Evolutionary conservation across 2,797 vertebrate genomes (phyloP), one percentile per base, ranked within the genome.

Genomic region (Muscicapa comitata): DNA sequence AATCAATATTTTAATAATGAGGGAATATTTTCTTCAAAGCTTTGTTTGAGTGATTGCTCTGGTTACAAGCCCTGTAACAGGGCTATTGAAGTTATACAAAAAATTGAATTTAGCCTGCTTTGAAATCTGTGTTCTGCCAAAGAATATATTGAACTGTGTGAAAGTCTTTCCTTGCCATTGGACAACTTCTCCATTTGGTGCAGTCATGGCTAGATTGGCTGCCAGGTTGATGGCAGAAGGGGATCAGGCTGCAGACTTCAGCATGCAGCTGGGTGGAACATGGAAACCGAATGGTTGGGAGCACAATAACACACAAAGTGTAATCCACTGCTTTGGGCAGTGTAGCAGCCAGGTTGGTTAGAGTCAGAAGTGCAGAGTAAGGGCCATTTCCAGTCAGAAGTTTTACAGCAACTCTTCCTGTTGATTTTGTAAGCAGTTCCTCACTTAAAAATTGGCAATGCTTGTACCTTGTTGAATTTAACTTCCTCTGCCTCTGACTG

Each of bases 81-180:
- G 61, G 92, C 88, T 96, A 97, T 97, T 98, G 98, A 87, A 90
- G 90, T 94, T 96, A 96, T 97, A 98, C 94, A 97, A 98, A 98
- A 96, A 77, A 79, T 86, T 89, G 94, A 88, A 93, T 87, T 76
- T 85, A 82, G 72, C 28, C 9, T 77, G 47, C 47, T 72, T 94
- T 94, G 88, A 61, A 73, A 75, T 77, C 40, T 68, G 0, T 85
- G 85, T 94, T 80, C 38, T 92, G 84, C 78, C 78, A 75, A 75
- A 80, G 55, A 86, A 58, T 88, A 38, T 90, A 77, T 59, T 77
- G 63, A 90, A 53, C 61, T 33, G 31, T 0, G 17, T 88, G 72
- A 71, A 75, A 65, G 63, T 40, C 61, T 78, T 88, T 74, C 40
- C 48, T 86, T 13, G 4, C 50, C 11, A 12, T 71, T 3, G 7